Evolutionary conservation across 2,113 vertebrate species (phyloP), one percentile per base, ranked within the genome.

Genomic region (Sebastes schlegelii): DNA sequence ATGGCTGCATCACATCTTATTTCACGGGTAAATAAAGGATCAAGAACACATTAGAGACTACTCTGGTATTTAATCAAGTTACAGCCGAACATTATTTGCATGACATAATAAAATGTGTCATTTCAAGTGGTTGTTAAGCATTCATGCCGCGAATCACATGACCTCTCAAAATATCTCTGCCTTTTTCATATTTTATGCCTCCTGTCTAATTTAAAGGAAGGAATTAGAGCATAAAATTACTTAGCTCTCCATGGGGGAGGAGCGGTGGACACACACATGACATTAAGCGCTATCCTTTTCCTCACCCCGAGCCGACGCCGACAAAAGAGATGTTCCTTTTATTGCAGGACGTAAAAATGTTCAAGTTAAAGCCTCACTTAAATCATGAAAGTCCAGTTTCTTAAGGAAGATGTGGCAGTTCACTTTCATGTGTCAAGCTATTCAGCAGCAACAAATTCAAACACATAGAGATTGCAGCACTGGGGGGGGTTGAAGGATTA

Each of bases 181-280:
- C 87, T 90, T 91, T 88, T 94, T 92, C 88, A 95, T 95, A 94
- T 95, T 94, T 95, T 76, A 95, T 94, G 89, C 89, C 91, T 93
- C 85, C 85, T 93, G 91, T 88, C 72, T 94, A 90, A 94, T 93
- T 95, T 93, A 95, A 94, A 92, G 89, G 87, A 88, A 90, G 72
- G 89, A 95, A 94, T 94, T 93, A 90, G 94, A 94, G 92, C 94
- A 94, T 91, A 94, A 93, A 94, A 93, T 94, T 64, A 81, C 87
- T 87, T 66, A n/a, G 90, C 83, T 87, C 69, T 86, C 70, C 34
- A 4, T 21, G 60, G 71, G 73, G 89, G 88, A 71, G 88, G 85
- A 80, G 82, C 68, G 19, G 88, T 40, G 73, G 88, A 87, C 89
- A 85, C 85, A 89, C 86, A 85, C 77, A 85, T 51, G 68, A 85